phyloP scores from a whole-genome alignment of 2,113 vertebrate genomes.

The Ahaetulla prasina region DNA sequence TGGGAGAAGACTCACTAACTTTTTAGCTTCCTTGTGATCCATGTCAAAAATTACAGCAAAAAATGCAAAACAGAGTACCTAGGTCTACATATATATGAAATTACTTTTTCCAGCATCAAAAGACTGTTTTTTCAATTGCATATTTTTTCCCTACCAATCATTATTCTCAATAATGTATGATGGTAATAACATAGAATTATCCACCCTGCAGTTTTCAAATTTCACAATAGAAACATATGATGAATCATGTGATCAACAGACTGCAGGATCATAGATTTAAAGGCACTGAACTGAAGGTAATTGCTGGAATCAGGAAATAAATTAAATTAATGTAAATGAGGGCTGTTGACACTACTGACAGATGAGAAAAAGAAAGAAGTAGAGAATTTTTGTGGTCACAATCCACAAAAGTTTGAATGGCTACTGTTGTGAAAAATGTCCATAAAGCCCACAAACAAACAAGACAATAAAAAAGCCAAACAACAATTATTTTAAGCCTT shows the following conservation, averaged over 20 bases:
- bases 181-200: neutral
- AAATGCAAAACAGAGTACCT: neutral
- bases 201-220: neutral
- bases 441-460: neutral
- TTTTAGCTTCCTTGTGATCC: neutral
- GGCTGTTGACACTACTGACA: neutral
- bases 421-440: neutral
- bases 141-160: neutral
- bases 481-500: neutral
- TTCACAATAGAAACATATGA: neutral
- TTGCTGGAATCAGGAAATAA: neutral
- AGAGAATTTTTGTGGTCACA: neutral
- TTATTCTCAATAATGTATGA: neutral
- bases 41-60: neutral
- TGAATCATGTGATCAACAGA: neutral
- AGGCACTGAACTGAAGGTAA: neutral
- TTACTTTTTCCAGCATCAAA: neutral
- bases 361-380: neutral
- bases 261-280: neutral
- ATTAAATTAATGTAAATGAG: neutral
- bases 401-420: neutral
- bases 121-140: neutral
- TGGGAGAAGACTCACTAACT: neutral
- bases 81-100: neutral
- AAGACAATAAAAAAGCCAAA: neutral